Conservation (phyloP, 1,140 invertebrate species). For the Aphidius gifuensis region DNA sequence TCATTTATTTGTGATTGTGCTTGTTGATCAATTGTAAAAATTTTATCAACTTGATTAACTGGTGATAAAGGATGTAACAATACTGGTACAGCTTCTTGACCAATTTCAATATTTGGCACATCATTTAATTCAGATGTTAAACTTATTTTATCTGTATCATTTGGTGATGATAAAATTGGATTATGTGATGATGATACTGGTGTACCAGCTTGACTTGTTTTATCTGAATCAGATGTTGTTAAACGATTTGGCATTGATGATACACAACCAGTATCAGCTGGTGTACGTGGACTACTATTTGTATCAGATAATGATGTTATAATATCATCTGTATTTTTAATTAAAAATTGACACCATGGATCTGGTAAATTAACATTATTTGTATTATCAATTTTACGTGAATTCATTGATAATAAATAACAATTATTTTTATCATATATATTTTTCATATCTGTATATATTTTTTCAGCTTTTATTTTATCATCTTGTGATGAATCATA, state of each 20-base stretch:
- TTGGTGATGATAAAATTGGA: slow-evolving; percentile 37
- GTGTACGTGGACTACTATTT: slow-evolving; percentile 63
- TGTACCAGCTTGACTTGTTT: slow-evolving; percentile 49
- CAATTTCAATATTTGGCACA: slow-evolving; percentile 43
- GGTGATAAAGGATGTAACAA: slow-evolving; percentile 66
- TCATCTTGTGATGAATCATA: slow-evolving; percentile 77
- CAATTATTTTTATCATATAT: slow-evolving; percentile 81
- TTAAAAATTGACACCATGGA: slow-evolving; percentile 79
- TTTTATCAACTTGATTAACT: slow-evolving; percentile 45
- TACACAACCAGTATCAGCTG: slow-evolving; percentile 56
- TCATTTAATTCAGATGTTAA: slow-evolving; percentile 43
- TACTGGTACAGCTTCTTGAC: slow-evolving; percentile 53
- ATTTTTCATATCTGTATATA: slow-evolving; percentile 80
- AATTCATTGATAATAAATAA: slow-evolving; percentile 87
- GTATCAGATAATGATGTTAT: slow-evolving; percentile 51
- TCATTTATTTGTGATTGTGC: background rate
- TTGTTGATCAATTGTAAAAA: slow-evolving; percentile 22
- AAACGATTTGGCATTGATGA: slow-evolving; percentile 57
- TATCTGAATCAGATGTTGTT: slow-evolving; percentile 43
- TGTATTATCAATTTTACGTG: slow-evolving; percentile 60
- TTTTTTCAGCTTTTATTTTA: slow-evolving; percentile 66
- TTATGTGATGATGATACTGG: slow-evolving; percentile 42
- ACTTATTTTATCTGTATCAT: slow-evolving; percentile 38
- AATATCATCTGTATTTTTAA: slow-evolving; percentile 57
- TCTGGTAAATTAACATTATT: slow-evolving; percentile 67